Conservation (phyloP, 2,888 invertebrate genomes). For the Cataglyphis cursor region DNA sequence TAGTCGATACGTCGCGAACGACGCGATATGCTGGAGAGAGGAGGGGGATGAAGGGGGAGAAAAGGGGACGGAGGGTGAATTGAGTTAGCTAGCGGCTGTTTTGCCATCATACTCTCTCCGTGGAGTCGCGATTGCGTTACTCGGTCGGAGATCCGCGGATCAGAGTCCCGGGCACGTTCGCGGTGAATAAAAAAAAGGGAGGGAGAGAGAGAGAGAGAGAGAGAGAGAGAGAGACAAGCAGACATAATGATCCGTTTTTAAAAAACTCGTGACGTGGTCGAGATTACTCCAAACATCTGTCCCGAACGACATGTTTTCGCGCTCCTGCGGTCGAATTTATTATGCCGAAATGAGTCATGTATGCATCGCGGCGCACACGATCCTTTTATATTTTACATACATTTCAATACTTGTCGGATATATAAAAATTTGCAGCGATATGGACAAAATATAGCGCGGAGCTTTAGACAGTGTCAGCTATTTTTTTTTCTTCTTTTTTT, state of each 20-base stretch:
- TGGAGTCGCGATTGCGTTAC: constrained; percentile 70
- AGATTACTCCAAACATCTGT: constrained; percentile 54
- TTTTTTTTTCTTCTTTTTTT: constrained; percentile 16
- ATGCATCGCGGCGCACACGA: background rate
- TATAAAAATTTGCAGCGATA: background rate
- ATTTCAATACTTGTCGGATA: constrained; percentile 12
- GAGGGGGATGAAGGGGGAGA: too few relatives aligned
- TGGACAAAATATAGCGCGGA: background rate
- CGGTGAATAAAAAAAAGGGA: constrained; percentile 39
- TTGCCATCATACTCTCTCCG: constrained; percentile 49
- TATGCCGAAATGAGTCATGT: background rate
- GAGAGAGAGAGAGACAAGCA: constrained; percentile 18
- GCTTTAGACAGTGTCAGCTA: background rate
- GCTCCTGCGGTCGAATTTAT: constrained; percentile 4
- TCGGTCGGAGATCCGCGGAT: constrained; percentile 70
- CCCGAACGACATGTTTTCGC: background rate
- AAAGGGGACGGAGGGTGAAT: constrained; percentile 12
- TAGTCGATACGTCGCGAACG: constrained; percentile 63
- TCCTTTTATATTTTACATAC: background rate
- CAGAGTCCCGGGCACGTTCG: constrained; percentile 69
- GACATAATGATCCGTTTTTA: constrained; percentile 58
- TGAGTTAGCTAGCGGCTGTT: constrained; percentile 60
- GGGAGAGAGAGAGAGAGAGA: background rate
- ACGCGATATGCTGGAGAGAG: constrained; percentile 1
- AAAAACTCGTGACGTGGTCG: constrained; percentile 69